These are phyloP conservation scores for Trichogramma pretiosum DNA, from an alignment of 1,140 invertebrate genomes.

Conservation along the genomic window DNA sequence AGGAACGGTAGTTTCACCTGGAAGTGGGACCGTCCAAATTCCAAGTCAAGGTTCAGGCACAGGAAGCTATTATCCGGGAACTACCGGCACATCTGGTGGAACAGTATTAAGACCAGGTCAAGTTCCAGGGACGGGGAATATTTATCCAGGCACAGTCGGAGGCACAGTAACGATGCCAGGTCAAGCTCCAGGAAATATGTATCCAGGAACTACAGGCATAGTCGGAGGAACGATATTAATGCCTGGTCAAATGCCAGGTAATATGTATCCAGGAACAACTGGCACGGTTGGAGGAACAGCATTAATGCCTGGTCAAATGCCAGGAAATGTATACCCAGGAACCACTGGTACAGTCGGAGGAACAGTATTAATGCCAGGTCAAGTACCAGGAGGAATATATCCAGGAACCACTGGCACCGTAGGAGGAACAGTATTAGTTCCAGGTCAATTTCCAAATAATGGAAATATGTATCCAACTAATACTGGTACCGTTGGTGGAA, in stretches of 20 bases:
- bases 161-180: not conserved
- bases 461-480: not conserved
- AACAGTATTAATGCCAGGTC: too few relatives aligned
- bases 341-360: not conserved
- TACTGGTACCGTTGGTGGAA: not conserved
- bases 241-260: not conserved
- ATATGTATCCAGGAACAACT: not conserved
- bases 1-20: too few relatives aligned
- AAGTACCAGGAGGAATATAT: not conserved
- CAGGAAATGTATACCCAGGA: too few relatives aligned
- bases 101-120: not conserved
- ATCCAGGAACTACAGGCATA: not conserved
- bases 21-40: not conserved
- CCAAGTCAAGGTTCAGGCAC: not conserved
- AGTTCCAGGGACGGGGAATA: not conserved
- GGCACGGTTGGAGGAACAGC: not conserved
- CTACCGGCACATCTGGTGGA: not conserved
- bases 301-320: not conserved
- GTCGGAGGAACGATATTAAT: not conserved
- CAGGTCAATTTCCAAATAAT: not conserved
- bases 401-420: not conserved
- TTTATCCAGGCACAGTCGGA: not conserved
- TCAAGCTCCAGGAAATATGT: not conserved
- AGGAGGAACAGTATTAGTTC: not conserved
- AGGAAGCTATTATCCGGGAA: too few relatives aligned